These are phyloP conservation scores for Haliaeetus leucogaster DNA, from an alignment of 2,113 vertebrate genomes.

Conservation along the genomic window DNA sequence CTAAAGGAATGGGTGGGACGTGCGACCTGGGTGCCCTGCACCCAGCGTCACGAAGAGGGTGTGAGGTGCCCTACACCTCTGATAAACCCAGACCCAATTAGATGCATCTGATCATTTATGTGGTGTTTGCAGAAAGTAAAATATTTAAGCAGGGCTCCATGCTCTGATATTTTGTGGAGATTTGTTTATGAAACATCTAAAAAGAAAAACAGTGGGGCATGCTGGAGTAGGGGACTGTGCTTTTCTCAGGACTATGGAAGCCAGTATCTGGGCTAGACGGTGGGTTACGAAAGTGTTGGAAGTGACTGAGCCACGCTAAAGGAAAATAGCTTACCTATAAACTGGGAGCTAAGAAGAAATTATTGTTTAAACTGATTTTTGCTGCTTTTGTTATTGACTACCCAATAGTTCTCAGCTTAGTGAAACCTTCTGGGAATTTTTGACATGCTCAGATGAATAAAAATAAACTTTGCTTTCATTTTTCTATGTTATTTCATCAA, in stretches of 20 bases:
- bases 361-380: background rate
- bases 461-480: background rate
- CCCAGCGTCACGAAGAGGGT: rapidly evolving
- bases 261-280: background rate
- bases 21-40: rapidly evolving
- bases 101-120: background rate
- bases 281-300: background rate
- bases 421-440: background rate
- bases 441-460: background rate
- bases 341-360: background rate
- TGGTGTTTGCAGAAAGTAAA: background rate
- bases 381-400: background rate
- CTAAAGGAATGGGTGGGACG: background rate
- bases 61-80: background rate
- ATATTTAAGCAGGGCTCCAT: background rate
- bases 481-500: background rate
- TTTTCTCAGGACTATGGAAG: background rate
- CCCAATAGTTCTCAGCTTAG: background rate
- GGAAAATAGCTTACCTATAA: background rate
- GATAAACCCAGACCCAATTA: background rate
- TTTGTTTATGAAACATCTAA: background rate
- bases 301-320: background rate
- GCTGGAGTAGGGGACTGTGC: background rate
- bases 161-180: background rate
- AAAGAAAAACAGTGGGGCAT: background rate